phyloP scores from a whole-genome alignment of 2,888 invertebrate genomes.

The Acleris emargana region DNA sequence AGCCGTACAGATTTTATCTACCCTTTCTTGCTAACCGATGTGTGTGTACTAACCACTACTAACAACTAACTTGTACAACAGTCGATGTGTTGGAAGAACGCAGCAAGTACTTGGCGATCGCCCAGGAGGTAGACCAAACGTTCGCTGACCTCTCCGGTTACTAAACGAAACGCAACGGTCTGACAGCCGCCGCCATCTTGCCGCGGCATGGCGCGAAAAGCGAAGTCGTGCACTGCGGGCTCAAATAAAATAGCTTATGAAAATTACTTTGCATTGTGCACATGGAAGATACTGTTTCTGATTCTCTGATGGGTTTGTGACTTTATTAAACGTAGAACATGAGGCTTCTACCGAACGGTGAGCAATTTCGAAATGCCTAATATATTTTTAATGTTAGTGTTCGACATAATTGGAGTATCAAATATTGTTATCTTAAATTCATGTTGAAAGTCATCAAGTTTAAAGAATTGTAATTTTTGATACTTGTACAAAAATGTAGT shows the following conservation, averaged over 20 bases:
- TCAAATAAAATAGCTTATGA: constrained; percentile 30
- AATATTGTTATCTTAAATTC: constrained; percentile 19
- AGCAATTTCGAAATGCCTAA: constrained; percentile 29
- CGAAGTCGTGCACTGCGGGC: constrained; percentile 25
- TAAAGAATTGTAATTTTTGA: constrained; percentile 34
- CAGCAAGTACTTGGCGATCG: constrained; percentile 98
- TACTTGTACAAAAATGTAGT: constrained; percentile 32
- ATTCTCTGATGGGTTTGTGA: constrained; percentile 2
- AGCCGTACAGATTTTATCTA: no score
- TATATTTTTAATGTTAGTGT: constrained; percentile 27
- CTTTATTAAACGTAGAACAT: constrained; percentile 13
- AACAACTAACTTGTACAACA: constrained; percentile 73
- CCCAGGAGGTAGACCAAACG: constrained; percentile 98
- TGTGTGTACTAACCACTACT: constrained; percentile 45
- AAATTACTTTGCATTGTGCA: constrained; percentile 31
- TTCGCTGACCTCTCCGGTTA: constrained; percentile 97
- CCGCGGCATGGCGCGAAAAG: constrained; percentile 47
- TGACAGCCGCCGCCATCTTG: constrained; percentile 51
- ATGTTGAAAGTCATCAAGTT: constrained; percentile 17
- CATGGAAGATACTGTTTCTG: constrained; percentile 7
- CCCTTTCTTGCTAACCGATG: no score
- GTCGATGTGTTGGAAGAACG: constrained; percentile 95
- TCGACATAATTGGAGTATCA: constrained; percentile 20
- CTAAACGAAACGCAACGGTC: constrained; percentile 69
- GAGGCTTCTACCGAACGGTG: constrained; percentile 19